Evolutionary conservation across 2,797 vertebrate species (phyloP).

Genomic region (Parambassis ranga): DNA sequence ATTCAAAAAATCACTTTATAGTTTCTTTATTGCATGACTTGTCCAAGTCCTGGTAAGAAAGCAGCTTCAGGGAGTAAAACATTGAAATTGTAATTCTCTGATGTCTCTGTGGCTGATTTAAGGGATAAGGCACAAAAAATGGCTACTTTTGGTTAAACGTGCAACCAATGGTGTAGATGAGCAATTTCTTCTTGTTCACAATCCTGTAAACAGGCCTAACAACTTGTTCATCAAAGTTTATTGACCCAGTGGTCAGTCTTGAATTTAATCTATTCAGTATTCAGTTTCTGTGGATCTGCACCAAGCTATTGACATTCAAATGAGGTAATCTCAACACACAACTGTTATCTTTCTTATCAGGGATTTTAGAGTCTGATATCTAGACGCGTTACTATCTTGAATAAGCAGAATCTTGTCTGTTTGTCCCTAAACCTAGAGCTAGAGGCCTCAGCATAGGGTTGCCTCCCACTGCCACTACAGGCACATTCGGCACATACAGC

Average conservation of each 20-base stretch:
- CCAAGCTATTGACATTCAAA: constrained; percentile 16
- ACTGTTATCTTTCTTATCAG: neutral
- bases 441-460: neutral
- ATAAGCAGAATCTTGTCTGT: neutral
- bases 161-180: too few species aligned
- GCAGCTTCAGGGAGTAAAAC: too few species aligned
- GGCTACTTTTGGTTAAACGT: too few species aligned
- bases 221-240: neutral
- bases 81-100: too few species aligned
- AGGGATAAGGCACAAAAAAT: too few species aligned
- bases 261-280: neutral
- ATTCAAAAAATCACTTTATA: too few species aligned
- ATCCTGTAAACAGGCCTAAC: neutral
- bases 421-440: constrained; percentile 4
- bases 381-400: neutral
- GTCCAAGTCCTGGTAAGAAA: too few species aligned
- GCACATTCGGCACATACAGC: constrained; percentile 8
- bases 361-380: neutral
- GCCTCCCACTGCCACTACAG: constrained; percentile 12
- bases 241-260: neutral
- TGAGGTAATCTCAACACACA: constrained; percentile 8
- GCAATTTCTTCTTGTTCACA: neutral
- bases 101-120: too few species aligned
- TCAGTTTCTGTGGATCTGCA: neutral
- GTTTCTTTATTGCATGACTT: too few species aligned